Evolutionary conservation across 2,797 vertebrate genomes (phyloP).

Genomic region (Natrix natrix): DNA sequence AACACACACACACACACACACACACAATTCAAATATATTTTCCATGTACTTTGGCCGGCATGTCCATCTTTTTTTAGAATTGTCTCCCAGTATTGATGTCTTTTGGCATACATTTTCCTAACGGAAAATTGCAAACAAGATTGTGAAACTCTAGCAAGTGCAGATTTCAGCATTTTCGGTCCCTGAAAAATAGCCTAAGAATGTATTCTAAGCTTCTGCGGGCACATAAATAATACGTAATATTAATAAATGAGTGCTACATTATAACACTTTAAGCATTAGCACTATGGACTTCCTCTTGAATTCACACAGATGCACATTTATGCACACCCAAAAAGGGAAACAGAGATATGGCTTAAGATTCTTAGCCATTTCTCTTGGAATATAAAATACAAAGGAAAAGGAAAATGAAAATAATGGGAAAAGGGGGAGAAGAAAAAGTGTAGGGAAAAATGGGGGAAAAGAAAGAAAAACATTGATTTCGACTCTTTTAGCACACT

Average conservation of each 20-base stretch:
- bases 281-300: neutral
- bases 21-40: neutral
- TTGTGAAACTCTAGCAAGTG: neutral
- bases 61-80: neutral
- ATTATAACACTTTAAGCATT: neutral
- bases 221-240: neutral
- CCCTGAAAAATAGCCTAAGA: neutral
- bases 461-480: neutral
- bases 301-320: neutral
- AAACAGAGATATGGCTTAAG: neutral
- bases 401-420: neutral
- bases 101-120: neutral
- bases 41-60: neutral
- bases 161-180: neutral
- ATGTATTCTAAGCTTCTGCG: neutral
- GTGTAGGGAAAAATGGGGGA: neutral
- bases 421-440: neutral
- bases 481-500: neutral
- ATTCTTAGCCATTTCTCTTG: constrained; percentile 17
- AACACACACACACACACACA: too few relatives aligned
- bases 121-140: neutral
- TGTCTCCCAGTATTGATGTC: neutral
- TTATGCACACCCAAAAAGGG: neutral
- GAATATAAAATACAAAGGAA: neutral
- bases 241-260: neutral